Conservation (phyloP, 2,113 vertebrate species). For the Percina caprodes region DNA sequence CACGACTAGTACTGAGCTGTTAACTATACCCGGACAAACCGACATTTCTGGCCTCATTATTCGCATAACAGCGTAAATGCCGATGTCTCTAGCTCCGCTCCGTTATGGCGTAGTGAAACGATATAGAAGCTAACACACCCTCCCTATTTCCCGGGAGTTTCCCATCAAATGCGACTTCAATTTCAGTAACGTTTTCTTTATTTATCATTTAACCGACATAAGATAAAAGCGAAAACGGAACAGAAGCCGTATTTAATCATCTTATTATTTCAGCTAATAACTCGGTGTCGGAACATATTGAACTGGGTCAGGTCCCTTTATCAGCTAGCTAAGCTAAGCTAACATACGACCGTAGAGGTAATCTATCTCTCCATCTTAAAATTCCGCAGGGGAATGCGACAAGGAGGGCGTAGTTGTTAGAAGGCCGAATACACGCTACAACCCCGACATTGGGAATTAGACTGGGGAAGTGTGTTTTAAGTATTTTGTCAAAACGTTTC, state of each 20-base stretch:
- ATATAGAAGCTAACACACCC: conserved; percentile 57
- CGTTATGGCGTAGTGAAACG: conserved; percentile 63
- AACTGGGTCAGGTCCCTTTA: conserved; percentile 61
- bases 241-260: background rate
- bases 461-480: background rate
- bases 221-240: rapidly evolving
- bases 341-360: conserved; percentile 43
- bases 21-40: rapidly evolving
- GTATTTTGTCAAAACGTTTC: background rate
- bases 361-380: conserved; percentile 76
- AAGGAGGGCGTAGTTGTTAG: conserved; percentile 78
- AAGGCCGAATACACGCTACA: conserved; percentile 28
- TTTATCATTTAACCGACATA: rapidly evolving
- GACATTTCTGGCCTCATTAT: background rate
- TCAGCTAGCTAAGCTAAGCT: conserved; percentile 48
- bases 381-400: conserved; percentile 78
- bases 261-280: background rate
- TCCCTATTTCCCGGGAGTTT: conserved; percentile 53
- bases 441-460: too few relatives aligned
- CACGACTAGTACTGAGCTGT: rapidly evolving
- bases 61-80: background rate
- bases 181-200: background rate
- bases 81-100: conserved; percentile 20
- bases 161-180: background rate
- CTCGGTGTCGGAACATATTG: conserved; percentile 1